These are phyloP conservation scores for Plumapathes pennacea DNA, from an alignment of 92 coral and sea anemone species.

Conservation along the genomic window DNA sequence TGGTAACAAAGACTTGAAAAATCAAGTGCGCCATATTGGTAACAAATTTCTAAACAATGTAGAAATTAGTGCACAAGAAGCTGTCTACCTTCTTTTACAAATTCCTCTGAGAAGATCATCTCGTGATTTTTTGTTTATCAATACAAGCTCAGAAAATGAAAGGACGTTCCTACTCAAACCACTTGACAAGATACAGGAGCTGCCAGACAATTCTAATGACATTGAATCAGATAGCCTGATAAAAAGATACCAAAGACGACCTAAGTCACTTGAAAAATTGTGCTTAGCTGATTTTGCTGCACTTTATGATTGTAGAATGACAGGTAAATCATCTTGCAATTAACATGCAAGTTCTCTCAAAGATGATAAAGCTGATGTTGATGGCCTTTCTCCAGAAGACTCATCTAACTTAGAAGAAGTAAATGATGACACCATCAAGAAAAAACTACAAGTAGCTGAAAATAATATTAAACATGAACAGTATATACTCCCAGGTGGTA, in stretches of 20 bases:
- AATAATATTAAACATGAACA: no score
- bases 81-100: constrained; percentile 50
- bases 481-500: no score
- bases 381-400: constrained; percentile 32
- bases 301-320: constrained; percentile 35
- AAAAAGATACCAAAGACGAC: constrained; percentile 53
- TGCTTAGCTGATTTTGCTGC: constrained; percentile 64
- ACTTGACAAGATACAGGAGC: constrained; percentile 30
- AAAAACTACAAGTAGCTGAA: no score
- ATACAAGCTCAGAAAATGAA: constrained; percentile 50
- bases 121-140: constrained; percentile 46
- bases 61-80: constrained; percentile 57
- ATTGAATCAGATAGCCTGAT: constrained; percentile 48
- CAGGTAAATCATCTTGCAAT: no score
- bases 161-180: constrained; percentile 37
- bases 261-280: constrained; percentile 17
- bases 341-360: background rate
- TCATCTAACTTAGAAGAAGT: constrained; percentile 16
- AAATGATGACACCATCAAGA: no score
- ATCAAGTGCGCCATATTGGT: constrained; percentile 30
- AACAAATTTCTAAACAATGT: constrained; percentile 55
- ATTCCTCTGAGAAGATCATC: constrained; percentile 39
- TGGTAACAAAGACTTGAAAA: constrained; percentile 36
- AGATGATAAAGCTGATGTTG: constrained; percentile 2
- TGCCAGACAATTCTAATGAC: constrained; percentile 43